Conservation (phyloP, 1,140 invertebrate genomes). For the Sesamia nonagrioides region DNA sequence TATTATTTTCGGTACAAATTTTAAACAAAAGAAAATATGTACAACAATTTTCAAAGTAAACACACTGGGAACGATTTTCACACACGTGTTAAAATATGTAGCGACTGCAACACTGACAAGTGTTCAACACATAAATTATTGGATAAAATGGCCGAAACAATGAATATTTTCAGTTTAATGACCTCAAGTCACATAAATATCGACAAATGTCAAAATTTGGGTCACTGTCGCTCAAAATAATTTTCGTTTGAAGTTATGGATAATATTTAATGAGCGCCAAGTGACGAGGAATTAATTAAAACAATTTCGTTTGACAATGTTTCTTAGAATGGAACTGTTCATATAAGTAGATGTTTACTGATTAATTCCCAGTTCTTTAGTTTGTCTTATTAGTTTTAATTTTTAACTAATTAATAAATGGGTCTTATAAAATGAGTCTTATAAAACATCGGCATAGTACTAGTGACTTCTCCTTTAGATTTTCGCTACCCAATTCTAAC, state of each 20-base stretch:
- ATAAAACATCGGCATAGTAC: no score
- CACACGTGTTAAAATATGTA: not conserved
- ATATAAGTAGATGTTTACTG: not conserved
- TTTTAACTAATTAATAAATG: no score
- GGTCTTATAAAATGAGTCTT: no score
- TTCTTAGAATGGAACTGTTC: not conserved
- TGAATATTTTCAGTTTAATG: constrained; percentile 1
- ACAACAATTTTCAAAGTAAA: no score
- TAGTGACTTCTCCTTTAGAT: no score
- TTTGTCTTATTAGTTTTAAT: not conserved
- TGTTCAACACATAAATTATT: not conserved
- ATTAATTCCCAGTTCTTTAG: not conserved
- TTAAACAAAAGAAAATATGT: no score
- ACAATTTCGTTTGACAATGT: constrained; percentile 1
- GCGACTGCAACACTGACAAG: not conserved
- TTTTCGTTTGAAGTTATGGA: constrained; percentile 3
- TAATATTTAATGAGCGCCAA: not conserved
- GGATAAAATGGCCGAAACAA: not conserved
- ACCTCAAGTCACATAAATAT: not conserved
- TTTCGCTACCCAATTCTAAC: no score
- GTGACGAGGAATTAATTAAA: not conserved
- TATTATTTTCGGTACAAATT: no score
- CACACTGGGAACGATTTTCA: no score
- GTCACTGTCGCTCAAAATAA: not conserved
- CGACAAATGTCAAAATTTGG: constrained; percentile 1